Evolutionary conservation across 2,888 invertebrate genomes (phyloP).

Genomic region (Acanthacorydalis orientalis): DNA sequence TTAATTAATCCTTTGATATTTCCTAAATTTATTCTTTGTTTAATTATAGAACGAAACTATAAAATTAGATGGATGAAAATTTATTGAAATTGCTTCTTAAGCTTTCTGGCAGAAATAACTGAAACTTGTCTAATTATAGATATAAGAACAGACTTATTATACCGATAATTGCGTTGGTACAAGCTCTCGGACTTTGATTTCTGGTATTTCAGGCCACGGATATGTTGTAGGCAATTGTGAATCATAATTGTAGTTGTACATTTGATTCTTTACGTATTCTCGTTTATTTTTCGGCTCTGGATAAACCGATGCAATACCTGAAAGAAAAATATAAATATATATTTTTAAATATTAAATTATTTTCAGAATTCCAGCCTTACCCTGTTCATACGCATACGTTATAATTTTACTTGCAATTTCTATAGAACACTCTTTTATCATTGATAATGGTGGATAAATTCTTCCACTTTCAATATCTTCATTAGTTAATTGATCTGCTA

Average conservation of each 20-base stretch:
- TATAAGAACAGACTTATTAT: too few species aligned
- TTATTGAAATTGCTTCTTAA: too few species aligned
- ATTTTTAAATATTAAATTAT: background rate
- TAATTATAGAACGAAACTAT: too few species aligned
- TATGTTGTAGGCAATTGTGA: conserved; percentile 55
- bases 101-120: too few species aligned
- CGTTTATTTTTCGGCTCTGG: conserved; percentile 67
- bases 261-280: conserved; percentile 51
- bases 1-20: too few species aligned
- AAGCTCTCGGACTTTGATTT: conserved; percentile 20
- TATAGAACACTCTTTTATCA: conserved; percentile 75
- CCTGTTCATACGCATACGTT: conserved; percentile 76
- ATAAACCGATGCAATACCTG: conserved; percentile 69
- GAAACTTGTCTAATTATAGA: too few species aligned
- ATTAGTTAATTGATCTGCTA: conserved; percentile 71
- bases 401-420: conserved; percentile 68
- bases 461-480: conserved; percentile 71
- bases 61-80: too few species aligned
- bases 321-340: conserved; percentile 7
- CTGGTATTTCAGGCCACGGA: conserved; percentile 33
- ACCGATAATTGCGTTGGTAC: conserved; percentile 17
- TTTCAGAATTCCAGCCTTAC: conserved; percentile 27
- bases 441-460: conserved; percentile 77
- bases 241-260: conserved; percentile 67
- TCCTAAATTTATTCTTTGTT: too few species aligned